Evolutionary conservation across 2,888 invertebrate genomes (phyloP).

Genomic region (Daptonema setosum): DNA sequence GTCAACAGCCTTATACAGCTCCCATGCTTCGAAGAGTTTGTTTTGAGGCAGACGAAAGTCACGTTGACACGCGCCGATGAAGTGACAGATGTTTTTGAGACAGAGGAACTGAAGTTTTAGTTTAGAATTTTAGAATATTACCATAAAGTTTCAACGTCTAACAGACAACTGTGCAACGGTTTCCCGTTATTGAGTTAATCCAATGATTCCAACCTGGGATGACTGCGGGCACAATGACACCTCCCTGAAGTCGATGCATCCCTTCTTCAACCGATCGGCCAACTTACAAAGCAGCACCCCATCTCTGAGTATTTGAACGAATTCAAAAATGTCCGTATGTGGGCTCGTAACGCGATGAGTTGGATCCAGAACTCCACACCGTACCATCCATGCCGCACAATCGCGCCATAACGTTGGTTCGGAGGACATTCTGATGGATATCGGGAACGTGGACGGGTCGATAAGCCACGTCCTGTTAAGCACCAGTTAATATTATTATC

Average conservation of each 20-base stretch:
- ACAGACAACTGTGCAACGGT: no score
- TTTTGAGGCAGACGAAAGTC: constrained; percentile 58
- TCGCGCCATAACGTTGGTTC: constrained; percentile 46
- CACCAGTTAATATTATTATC: no score
- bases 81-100: constrained; percentile 75
- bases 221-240: constrained; percentile 83
- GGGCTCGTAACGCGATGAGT: constrained; percentile 76
- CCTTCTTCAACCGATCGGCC: constrained; percentile 58
- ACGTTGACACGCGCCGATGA: constrained; percentile 61
- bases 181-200: no score
- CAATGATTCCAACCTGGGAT: no score
- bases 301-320: constrained; percentile 68
- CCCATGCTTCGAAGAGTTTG: constrained; percentile 79
- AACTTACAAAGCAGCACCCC: constrained; percentile 87
- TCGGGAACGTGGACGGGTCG: no score
- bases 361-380: constrained; percentile 59
- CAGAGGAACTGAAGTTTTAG: constrained; percentile 59
- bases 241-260: constrained; percentile 70
- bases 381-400: constrained; percentile 69
- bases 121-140: no score
- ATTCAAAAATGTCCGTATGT: constrained; percentile 44
- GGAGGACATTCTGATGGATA: background rate
- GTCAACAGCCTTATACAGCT: constrained; percentile 80
- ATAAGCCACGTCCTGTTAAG: no score
- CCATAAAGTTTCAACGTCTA: no score